Conservation (phyloP, 2,797 vertebrate species). For the Pipistrellus nathusii region DNA sequence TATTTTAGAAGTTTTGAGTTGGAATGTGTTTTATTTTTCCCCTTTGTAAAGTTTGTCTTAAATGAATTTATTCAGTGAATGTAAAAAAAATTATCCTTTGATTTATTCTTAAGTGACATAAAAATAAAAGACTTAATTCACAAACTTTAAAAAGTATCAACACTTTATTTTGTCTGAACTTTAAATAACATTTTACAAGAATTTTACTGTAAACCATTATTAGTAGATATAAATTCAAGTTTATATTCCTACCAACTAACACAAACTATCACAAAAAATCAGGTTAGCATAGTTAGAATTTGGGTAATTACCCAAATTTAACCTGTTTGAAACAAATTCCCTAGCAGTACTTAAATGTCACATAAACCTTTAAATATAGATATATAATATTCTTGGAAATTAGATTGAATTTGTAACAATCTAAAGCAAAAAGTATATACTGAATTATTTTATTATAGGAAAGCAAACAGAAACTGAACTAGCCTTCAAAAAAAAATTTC, state of each 20-base stretch:
- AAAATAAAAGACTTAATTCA: constrained; percentile 57
- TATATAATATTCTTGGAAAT: constrained; percentile 48
- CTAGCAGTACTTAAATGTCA: constrained; percentile 30
- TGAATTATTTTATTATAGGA: constrained; percentile 27
- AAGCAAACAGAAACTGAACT: not conserved
- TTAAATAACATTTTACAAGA: constrained; percentile 17
- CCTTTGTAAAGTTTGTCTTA: not conserved
- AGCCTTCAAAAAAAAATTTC: not conserved
- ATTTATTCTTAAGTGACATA: constrained; percentile 37
- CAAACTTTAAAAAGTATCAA: constrained; percentile 40
- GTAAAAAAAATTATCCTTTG: constrained; percentile 39
- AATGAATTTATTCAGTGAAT: constrained; percentile 43
- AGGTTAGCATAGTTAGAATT: constrained; percentile 34
- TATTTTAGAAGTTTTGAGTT: not conserved
- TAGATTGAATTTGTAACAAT: constrained; percentile 55
- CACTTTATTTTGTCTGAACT: constrained; percentile 55
- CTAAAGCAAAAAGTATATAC: constrained; percentile 26
- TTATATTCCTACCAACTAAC: constrained; percentile 55
- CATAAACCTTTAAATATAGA: constrained; percentile 32
- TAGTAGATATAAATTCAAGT: constrained; percentile 26
- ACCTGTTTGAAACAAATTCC: constrained; percentile 24
- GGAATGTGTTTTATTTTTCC: not conserved
- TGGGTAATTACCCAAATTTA: not conserved
- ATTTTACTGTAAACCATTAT: constrained; percentile 6
- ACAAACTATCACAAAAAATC: constrained; percentile 24